phyloP scores from a whole-genome alignment of 2,113 vertebrate genomes.

The Lepus americanus region DNA sequence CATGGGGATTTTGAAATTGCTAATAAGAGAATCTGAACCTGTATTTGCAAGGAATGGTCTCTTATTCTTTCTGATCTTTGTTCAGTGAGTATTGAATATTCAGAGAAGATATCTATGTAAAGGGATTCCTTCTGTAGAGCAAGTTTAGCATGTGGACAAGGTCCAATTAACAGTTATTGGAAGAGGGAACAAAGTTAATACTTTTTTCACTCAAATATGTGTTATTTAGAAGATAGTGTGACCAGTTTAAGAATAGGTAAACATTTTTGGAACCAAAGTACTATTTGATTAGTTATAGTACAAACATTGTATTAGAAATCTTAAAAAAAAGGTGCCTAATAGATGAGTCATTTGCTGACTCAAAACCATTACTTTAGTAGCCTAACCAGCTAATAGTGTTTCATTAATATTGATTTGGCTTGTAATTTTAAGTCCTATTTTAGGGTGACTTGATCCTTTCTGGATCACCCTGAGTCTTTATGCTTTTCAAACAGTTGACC shows the following conservation, averaged over 20 bases:
- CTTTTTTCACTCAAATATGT: slow-evolving; percentile 12
- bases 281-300: slow-evolving; percentile 43
- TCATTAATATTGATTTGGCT: slow-evolving; percentile 68
- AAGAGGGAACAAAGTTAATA: slow-evolving; percentile 33
- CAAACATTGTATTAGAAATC: slow-evolving; percentile 18
- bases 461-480: not conserved
- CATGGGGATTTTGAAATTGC: slow-evolving; percentile 6
- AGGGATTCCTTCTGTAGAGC: not conserved
- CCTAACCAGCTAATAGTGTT: not conserved
- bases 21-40: not conserved
- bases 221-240: not conserved
- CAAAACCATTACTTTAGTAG: not conserved
- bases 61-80: not conserved
- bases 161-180: not conserved
- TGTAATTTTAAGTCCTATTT: slow-evolving; percentile 1
- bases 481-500: slow-evolving; percentile 48
- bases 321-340: not conserved
- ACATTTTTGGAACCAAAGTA: not conserved
- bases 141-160: not conserved
- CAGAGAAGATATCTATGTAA: not conserved
- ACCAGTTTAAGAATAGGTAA: not conserved
- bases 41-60: not conserved
- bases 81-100: not conserved
- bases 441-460: slow-evolving; percentile 22
- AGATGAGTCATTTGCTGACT: slow-evolving; percentile 12